phyloP scores from a whole-genome alignment of 2,888 invertebrate genomes.

The Dioctria rufipes region DNA sequence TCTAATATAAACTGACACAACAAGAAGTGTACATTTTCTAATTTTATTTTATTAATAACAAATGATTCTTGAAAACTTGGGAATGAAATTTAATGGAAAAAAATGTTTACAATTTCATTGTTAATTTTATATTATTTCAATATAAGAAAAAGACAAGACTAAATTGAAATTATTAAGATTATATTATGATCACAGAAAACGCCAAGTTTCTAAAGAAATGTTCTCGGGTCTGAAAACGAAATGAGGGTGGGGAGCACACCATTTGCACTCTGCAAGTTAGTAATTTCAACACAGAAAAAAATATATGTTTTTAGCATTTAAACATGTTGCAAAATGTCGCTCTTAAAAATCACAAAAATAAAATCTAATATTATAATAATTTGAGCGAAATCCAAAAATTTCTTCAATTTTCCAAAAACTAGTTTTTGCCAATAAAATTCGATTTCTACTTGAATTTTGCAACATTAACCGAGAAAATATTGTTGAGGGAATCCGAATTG shows the following conservation, averaged over 20 bases:
- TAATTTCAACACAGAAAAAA: constrained; percentile 21
- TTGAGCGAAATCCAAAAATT: too few relatives aligned
- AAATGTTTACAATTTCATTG: constrained; percentile 20
- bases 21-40: constrained; percentile 17
- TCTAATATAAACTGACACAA: constrained; percentile 24
- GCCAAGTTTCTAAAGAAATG: constrained; percentile 14
- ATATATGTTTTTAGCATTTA: neutral
- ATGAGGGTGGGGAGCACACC: constrained; percentile 42
- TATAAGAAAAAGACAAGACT: too few relatives aligned
- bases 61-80: constrained; percentile 33
- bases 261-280: constrained; percentile 30
- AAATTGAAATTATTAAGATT: constrained; percentile 9
- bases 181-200: constrained; percentile 24
- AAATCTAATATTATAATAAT: too few relatives aligned
- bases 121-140: neutral
- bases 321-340: constrained; percentile 28
- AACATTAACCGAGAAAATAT: constrained; percentile 21
- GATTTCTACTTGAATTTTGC: constrained; percentile 12
- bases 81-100: constrained; percentile 53
- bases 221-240: constrained; percentile 57
- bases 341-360: neutral
- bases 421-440: too few relatives aligned
- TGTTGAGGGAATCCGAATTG: neutral
- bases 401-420: too few relatives aligned
- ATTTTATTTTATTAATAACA: constrained; percentile 21